These are phyloP conservation scores for Acanthoscelides obtectus DNA, from an alignment of 2,888 invertebrate genomes.

Conservation along the genomic window DNA sequence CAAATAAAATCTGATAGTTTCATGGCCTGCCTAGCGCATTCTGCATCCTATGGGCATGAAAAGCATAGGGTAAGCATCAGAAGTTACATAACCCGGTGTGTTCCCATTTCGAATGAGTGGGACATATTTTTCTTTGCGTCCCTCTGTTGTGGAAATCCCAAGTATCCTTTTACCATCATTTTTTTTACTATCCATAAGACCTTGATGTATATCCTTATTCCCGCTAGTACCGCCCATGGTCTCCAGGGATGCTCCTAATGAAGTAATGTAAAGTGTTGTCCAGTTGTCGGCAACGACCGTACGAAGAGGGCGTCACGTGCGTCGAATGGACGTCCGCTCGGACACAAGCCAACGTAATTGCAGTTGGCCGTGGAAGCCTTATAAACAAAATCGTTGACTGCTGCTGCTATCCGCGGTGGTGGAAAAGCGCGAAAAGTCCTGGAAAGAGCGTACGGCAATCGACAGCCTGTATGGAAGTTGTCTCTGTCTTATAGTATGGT, in stretches of 20 bases:
- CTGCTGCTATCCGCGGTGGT: too few relatives aligned
- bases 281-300: constrained; percentile 18
- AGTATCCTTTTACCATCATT: too few relatives aligned
- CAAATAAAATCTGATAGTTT: too few relatives aligned
- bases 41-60: too few relatives aligned
- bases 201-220: too few relatives aligned
- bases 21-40: too few relatives aligned
- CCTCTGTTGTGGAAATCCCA: too few relatives aligned
- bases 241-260: constrained; percentile 9
- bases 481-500: neutral
- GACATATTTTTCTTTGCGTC: too few relatives aligned
- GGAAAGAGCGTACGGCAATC: neutral
- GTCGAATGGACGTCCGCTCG: constrained; percentile 11
- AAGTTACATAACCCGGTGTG: too few relatives aligned
- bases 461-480: neutral
- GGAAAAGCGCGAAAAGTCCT: neutral
- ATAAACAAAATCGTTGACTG: neutral
- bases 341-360: neutral
- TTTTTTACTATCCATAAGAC: too few relatives aligned
- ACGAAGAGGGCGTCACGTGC: constrained; percentile 27
- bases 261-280: constrained; percentile 18
- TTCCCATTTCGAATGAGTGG: too few relatives aligned
- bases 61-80: too few relatives aligned
- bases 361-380: neutral
- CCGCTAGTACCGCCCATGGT: neutral